Evolutionary conservation across 2,113 vertebrate species (phyloP).

Genomic region (Seriola rivoliana): DNA sequence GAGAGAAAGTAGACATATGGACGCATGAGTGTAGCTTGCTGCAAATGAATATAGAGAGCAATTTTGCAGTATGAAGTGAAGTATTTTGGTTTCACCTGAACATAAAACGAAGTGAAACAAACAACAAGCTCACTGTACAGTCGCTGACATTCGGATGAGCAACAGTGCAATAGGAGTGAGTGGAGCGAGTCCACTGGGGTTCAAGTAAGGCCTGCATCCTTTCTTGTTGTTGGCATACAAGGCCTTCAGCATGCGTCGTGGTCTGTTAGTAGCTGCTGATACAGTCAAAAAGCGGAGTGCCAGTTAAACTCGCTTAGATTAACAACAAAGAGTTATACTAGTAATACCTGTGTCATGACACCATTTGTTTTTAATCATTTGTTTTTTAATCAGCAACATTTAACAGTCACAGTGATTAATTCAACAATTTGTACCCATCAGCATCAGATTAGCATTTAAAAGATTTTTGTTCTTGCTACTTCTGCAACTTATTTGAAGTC

Average conservation of each 20-base stretch:
- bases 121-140: neutral
- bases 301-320: neutral
- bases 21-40: neutral
- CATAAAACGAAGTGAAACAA: neutral
- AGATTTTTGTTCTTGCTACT: neutral
- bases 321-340: neutral
- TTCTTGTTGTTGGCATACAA: neutral
- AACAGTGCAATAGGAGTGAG: too few species aligned
- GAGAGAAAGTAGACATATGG: neutral
- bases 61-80: neutral
- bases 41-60: neutral
- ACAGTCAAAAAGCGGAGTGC: neutral
- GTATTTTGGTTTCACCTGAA: too few species aligned
- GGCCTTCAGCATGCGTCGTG: neutral
- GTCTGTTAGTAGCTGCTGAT: neutral
- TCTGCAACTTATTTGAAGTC: neutral
- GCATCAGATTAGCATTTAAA: neutral
- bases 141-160: too few species aligned
- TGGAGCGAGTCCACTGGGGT: neutral
- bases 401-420: neutral
- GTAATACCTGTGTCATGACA: neutral
- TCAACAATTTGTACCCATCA: neutral
- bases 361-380: neutral
- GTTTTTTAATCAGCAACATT: neutral
- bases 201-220: neutral